Conservation (phyloP, 2,113 vertebrate species). For the Pardalotus punctatus region DNA sequence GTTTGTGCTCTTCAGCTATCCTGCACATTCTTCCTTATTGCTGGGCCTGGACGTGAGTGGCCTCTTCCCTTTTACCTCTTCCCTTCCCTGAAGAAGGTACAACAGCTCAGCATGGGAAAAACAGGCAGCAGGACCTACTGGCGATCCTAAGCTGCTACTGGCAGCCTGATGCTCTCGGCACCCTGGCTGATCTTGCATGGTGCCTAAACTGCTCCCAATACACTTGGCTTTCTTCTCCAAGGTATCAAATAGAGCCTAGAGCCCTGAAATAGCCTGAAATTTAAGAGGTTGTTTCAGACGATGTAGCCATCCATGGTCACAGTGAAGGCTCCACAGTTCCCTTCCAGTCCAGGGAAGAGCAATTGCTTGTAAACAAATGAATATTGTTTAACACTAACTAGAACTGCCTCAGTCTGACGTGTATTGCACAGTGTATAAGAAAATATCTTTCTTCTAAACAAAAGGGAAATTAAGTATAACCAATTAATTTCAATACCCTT, state of each 20-base stretch:
- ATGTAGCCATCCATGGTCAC: background rate
- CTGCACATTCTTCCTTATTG: background rate
- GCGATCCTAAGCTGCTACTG: background rate
- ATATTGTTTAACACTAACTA: background rate
- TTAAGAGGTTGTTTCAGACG: background rate
- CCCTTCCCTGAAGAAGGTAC: background rate
- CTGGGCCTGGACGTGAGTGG: accelerated
- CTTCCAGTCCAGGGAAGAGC: background rate
- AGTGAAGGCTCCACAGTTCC: background rate
- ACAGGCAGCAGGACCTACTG: background rate
- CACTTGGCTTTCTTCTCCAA: background rate
- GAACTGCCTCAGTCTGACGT: background rate
- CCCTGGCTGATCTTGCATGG: background rate
- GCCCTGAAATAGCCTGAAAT: background rate
- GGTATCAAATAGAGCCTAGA: background rate
- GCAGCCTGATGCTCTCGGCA: background rate
- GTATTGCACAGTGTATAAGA: background rate
- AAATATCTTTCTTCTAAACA: background rate
- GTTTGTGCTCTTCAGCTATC: background rate
- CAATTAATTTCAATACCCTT: background rate
- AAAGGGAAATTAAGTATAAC: background rate
- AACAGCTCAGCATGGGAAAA: background rate
- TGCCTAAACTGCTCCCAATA: background rate
- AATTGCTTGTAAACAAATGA: background rate
- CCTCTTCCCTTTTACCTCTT: background rate